Conservation (phyloP, 2,888 invertebrate genomes). For the Vannuccia rotundouncinata region DNA sequence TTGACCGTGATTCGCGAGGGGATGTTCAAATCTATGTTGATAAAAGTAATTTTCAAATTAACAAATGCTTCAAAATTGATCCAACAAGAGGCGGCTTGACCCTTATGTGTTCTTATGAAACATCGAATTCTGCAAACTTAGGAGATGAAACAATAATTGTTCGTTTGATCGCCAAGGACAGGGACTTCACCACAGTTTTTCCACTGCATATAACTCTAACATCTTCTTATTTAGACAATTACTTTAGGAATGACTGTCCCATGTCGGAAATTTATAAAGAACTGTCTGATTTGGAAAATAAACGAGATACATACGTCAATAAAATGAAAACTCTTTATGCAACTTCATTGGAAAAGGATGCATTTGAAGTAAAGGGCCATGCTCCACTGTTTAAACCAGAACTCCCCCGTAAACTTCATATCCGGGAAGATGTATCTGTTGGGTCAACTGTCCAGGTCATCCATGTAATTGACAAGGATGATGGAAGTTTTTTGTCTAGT, state of each 20-base stretch:
- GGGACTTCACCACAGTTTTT: neutral
- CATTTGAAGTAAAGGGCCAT: neutral
- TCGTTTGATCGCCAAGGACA: neutral
- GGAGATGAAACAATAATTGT: neutral
- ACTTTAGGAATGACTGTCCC: neutral
- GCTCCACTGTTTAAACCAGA: conserved; percentile 14
- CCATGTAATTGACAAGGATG: neutral
- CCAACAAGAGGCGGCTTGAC: conserved; percentile 16
- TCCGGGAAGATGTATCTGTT: neutral
- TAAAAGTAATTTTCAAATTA: neutral
- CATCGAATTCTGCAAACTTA: neutral
- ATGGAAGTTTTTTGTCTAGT: neutral
- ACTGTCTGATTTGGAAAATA: neutral
- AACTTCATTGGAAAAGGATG: neutral
- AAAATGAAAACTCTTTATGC: neutral
- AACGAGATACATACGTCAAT: neutral
- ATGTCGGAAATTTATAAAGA: neutral
- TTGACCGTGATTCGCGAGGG: conserved; percentile 33
- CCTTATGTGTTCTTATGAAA: conserved; percentile 2
- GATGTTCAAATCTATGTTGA: neutral
- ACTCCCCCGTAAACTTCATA: neutral
- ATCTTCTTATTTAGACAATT: neutral
- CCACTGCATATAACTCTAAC: neutral
- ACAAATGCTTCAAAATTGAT: conserved; percentile 27
- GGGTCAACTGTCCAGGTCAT: neutral